Evolutionary conservation across 2,888 invertebrate species (phyloP).

Genomic region (Polyploca ridens): DNA sequence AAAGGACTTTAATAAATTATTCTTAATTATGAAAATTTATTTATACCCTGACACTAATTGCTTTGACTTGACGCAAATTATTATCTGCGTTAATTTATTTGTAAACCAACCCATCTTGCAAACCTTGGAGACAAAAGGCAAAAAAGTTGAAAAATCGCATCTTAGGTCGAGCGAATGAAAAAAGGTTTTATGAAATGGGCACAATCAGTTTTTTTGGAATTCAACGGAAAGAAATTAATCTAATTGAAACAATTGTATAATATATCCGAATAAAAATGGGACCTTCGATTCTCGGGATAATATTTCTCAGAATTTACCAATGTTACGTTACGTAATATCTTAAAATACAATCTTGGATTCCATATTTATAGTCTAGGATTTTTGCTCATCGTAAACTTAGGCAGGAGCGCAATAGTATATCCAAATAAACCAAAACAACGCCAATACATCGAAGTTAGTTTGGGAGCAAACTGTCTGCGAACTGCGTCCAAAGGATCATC

Average conservation of each 20-base stretch:
- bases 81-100: slow-evolving; percentile 48
- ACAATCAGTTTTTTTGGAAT: slow-evolving; percentile 15
- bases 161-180: slow-evolving; percentile 7
- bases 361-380: not conserved
- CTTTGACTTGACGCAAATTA: slow-evolving; percentile 39
- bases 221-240: not conserved
- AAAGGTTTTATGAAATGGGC: slow-evolving; percentile 17
- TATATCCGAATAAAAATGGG: too few species aligned
- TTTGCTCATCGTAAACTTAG: slow-evolving; percentile 23
- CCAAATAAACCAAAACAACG: slow-evolving; percentile 24
- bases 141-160: slow-evolving; percentile 11
- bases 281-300: not conserved
- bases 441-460: not conserved
- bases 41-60: slow-evolving; percentile 48
- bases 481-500: not conserved
- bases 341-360: not conserved
- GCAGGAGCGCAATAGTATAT: slow-evolving; percentile 18
- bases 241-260: not conserved
- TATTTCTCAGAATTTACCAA: not conserved
- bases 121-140: slow-evolving; percentile 11
- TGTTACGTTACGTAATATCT: not conserved
- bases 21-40: slow-evolving; percentile 46
- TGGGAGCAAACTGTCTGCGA: not conserved
- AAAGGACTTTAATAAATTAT: slow-evolving; percentile 31
- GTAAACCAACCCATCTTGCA: slow-evolving; percentile 20